phyloP scores from a whole-genome alignment of 2,797 vertebrate species.

The Ambastaia sidthimunki region DNA sequence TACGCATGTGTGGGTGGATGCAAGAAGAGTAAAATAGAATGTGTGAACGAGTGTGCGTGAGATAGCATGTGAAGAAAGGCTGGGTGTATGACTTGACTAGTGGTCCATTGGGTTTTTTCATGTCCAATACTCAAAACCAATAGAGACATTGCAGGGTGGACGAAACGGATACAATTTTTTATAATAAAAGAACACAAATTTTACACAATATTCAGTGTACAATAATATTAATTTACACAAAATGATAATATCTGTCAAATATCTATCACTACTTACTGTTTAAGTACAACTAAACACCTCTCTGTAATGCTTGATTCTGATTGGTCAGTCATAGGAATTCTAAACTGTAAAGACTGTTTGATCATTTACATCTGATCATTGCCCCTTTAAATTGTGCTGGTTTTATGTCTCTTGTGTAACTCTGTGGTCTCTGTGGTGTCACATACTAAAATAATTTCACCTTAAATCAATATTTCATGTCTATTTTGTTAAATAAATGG shows the following conservation, averaged over 20 bases:
- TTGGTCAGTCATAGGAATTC: too few species aligned
- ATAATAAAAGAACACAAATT: background rate
- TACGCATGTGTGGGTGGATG: slow-evolving; percentile 51
- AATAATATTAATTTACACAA: background rate
- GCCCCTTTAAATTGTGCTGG: background rate
- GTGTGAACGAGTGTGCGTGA: slow-evolving; percentile 43
- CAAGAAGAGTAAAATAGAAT: slow-evolving; percentile 57
- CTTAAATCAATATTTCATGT: background rate
- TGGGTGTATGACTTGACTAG: slow-evolving; percentile 5
- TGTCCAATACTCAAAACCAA: background rate
- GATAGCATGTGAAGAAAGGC: slow-evolving; percentile 24
- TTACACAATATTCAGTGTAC: background rate
- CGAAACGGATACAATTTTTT: too few species aligned
- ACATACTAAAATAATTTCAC: background rate
- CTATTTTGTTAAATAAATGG: background rate
- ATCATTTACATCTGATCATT: background rate
- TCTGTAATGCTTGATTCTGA: too few species aligned
- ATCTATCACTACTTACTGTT: too few species aligned
- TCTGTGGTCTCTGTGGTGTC: background rate
- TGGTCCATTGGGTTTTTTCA: background rate
- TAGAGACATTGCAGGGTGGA: background rate
- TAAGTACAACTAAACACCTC: too few species aligned
- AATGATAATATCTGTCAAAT: background rate
- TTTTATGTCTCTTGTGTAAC: background rate
- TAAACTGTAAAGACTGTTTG: too few species aligned